phyloP scores from a whole-genome alignment of 2,113 vertebrate genomes.

The Pelvicachromis taeniatus region DNA sequence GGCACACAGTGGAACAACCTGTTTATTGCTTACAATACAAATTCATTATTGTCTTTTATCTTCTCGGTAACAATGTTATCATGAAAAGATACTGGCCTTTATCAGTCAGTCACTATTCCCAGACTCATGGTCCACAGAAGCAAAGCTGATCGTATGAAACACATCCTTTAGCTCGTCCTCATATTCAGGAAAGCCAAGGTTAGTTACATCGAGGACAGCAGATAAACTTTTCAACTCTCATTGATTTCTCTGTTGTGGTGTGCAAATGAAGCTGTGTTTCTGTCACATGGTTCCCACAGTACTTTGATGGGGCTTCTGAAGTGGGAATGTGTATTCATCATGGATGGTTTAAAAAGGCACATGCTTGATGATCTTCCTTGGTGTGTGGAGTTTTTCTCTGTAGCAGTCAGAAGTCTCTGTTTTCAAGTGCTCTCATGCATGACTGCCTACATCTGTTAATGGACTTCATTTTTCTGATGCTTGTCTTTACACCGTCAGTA shows the following conservation, averaged over 20 bases:
- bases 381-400: background rate
- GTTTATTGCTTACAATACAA: background rate
- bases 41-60: background rate
- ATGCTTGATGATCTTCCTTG: background rate
- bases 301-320: background rate
- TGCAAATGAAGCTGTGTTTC: background rate
- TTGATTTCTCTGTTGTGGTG: background rate
- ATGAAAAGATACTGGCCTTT: background rate
- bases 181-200: background rate
- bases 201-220: background rate
- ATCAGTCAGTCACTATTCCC: background rate
- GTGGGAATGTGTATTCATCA: background rate
- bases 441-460: background rate
- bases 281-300: background rate
- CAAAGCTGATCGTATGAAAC: no score
- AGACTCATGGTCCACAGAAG: background rate
- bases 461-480: background rate
- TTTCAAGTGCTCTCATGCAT: background rate
- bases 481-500: background rate
- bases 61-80: background rate
- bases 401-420: background rate
- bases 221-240: background rate
- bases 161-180: background rate
- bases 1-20: background rate
- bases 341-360: background rate